Evolutionary conservation across 2,113 vertebrate genomes (phyloP).

Genomic region (Lathamus discolor): DNA sequence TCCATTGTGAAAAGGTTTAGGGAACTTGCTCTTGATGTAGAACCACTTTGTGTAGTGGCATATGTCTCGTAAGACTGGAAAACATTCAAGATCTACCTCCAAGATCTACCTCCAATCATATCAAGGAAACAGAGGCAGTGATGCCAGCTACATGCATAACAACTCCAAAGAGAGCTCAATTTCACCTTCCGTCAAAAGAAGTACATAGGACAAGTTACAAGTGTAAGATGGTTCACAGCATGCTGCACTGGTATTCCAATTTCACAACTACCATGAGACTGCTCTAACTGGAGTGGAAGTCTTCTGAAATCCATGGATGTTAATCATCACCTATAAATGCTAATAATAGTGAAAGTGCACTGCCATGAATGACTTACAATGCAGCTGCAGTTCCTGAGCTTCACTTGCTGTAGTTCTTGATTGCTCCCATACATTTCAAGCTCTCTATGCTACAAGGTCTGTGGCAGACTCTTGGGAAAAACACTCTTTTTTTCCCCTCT

Average conservation of each 20-base stretch:
- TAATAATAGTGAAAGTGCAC: neutral
- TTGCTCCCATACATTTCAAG: neutral
- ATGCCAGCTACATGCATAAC: fast-evolving
- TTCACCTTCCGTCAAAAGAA: neutral
- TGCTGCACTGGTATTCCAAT: neutral
- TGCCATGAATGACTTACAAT: neutral
- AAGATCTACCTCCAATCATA: neutral
- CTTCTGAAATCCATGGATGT: neutral
- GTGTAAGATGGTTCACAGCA: fast-evolving
- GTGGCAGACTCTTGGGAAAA: neutral
- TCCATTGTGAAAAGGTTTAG: neutral
- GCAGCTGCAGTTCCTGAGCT: neutral
- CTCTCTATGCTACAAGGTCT: neutral
- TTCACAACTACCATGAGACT: neutral
- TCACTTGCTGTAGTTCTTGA: neutral
- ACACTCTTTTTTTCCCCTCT: neutral
- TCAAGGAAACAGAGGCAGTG: neutral
- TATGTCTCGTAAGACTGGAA: neutral
- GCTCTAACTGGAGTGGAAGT: neutral
- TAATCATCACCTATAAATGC: neutral
- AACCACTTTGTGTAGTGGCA: fast-evolving
- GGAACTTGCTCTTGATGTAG: neutral
- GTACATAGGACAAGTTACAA: neutral
- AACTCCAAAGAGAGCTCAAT: neutral
- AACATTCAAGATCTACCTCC: neutral